phyloP scores from a whole-genome alignment of 2,888 invertebrate species.

The Troglohyphantes excavatus region DNA sequence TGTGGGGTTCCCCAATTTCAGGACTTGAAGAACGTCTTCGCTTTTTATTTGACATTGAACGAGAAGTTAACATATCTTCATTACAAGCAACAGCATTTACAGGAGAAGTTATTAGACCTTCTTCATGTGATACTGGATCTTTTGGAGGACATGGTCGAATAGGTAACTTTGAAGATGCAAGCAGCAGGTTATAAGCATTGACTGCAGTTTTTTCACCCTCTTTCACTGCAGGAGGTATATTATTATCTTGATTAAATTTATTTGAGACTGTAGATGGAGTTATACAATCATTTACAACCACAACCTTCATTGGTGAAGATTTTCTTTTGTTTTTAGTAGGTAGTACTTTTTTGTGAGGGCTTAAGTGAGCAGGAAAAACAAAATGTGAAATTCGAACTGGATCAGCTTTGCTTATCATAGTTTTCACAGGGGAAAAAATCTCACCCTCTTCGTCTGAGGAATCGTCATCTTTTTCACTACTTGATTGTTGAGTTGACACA shows the following conservation, averaged over 20 bases:
- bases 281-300: conserved; percentile 1
- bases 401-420: background rate
- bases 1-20: background rate
- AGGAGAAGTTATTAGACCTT: background rate
- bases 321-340: background rate
- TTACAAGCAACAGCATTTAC: background rate
- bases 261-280: background rate
- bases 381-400: background rate
- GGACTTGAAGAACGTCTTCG: background rate
- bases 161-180: background rate
- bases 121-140: background rate
- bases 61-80: too few species aligned
- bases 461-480: background rate
- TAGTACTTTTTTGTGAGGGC: background rate
- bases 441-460: conserved; percentile 1
- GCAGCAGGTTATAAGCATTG: background rate
- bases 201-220: background rate
- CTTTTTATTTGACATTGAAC: background rate
- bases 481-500: background rate
- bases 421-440: background rate
- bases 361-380: background rate
- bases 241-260: background rate
- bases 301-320: background rate
- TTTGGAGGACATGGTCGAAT: background rate
- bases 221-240: conserved; percentile 9